Conservation (phyloP, 2,888 invertebrate genomes). For the Drosophila mimica region DNA sequence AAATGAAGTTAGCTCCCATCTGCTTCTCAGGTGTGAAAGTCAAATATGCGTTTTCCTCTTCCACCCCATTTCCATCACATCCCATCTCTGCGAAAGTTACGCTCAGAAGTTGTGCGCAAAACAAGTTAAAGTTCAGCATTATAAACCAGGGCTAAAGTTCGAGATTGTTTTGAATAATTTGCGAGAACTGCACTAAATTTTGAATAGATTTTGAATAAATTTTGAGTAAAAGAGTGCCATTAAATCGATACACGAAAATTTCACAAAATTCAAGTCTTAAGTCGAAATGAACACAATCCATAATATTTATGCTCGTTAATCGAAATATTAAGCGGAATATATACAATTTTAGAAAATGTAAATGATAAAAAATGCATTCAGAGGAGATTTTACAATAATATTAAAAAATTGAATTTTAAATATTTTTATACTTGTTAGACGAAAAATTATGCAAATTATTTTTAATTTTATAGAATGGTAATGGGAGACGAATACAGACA, state of each 20-base stretch:
- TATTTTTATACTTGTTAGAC: not conserved
- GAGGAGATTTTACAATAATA: not conserved
- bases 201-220: not conserved
- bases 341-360: not conserved
- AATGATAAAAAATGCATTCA: not conserved
- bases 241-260: not conserved
- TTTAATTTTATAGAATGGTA: not conserved
- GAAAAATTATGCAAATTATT: too few relatives aligned
- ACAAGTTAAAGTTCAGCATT: conserved; percentile 20
- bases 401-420: not conserved
- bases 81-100: not conserved
- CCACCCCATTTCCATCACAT: too few relatives aligned
- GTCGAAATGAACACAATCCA: not conserved
- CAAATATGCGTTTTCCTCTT: conserved; percentile 2
- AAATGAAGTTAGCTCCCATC: conserved; percentile 64
- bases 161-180: conserved; percentile 45
- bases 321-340: not conserved
- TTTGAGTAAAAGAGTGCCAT: not conserved
- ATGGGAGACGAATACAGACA: not conserved
- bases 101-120: conserved; percentile 7
- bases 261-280: not conserved
- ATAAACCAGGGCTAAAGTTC: conserved; percentile 22
- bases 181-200: not conserved
- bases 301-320: not conserved
- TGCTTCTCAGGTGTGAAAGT: conserved; percentile 55